Conservation (phyloP, 23 tunicate genomes). For the Oikopleura vanhoeffeni region DNA sequence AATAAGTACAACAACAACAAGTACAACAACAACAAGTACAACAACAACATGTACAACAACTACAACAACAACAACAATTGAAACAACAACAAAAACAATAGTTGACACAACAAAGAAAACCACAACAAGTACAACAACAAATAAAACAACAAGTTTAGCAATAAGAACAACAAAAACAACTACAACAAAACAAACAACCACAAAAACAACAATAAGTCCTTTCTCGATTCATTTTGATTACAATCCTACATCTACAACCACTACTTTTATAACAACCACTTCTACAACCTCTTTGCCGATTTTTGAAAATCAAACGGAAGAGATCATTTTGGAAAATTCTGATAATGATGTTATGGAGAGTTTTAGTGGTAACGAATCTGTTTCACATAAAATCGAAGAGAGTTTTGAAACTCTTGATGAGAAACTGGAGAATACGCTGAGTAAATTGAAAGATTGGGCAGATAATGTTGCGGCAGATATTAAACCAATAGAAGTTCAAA, state of each 20-base stretch:
- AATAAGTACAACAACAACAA: background rate
- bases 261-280: background rate
- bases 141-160: background rate
- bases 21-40: background rate
- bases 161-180: background rate
- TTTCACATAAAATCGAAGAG: background rate
- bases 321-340: background rate
- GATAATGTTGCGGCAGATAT: background rate
- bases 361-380: background rate
- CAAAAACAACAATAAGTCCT: background rate
- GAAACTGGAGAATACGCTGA: background rate
- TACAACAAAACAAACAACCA: background rate
- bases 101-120: background rate
- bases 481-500: background rate
- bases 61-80: conserved; percentile 4
- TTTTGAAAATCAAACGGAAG: background rate
- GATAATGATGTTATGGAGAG: background rate
- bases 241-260: background rate
- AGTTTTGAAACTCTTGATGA: background rate
- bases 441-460: background rate
- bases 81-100: background rate
- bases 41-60: background rate
- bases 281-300: background rate
- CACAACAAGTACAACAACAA: background rate
- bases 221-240: background rate